Evolutionary conservation across 2,113 vertebrate genomes (phyloP).

Genomic region (Marmota flaviventris): DNA sequence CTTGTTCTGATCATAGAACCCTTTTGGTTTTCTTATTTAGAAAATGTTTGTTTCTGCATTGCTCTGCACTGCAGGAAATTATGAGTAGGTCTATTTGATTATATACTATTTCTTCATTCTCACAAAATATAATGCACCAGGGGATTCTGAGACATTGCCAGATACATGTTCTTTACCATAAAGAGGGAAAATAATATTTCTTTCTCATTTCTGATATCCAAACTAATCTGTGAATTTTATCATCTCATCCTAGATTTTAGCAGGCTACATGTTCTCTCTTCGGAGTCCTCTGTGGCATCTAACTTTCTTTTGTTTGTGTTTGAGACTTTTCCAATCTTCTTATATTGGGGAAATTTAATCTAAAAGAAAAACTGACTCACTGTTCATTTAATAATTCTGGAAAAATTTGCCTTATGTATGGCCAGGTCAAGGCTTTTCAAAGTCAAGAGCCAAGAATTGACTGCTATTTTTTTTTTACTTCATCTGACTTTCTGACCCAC

Average conservation of each 20-base stretch:
- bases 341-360: background rate
- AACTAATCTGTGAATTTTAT: background rate
- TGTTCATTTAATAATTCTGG: background rate
- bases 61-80: background rate
- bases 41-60: background rate
- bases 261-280: background rate
- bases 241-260: background rate
- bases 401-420: background rate
- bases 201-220: conserved; percentile 5
- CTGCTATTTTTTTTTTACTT: background rate
- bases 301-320: background rate
- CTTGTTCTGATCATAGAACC: background rate
- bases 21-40: background rate
- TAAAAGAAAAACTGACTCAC: background rate
- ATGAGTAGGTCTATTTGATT: background rate
- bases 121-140: background rate
- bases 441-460: background rate
- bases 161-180: background rate
- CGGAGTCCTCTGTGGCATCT: background rate
- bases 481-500: background rate
- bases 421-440: background rate
- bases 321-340: background rate
- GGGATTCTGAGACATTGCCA: background rate
- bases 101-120: conserved; percentile 12
- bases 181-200: background rate